A percentile compares a stretch with the other conserved stretches of the same genome.
Evolutionary conservation across 2,113 vertebrate species (phyloP).

Genomic region (Leucopsar rothschildi): DNA sequence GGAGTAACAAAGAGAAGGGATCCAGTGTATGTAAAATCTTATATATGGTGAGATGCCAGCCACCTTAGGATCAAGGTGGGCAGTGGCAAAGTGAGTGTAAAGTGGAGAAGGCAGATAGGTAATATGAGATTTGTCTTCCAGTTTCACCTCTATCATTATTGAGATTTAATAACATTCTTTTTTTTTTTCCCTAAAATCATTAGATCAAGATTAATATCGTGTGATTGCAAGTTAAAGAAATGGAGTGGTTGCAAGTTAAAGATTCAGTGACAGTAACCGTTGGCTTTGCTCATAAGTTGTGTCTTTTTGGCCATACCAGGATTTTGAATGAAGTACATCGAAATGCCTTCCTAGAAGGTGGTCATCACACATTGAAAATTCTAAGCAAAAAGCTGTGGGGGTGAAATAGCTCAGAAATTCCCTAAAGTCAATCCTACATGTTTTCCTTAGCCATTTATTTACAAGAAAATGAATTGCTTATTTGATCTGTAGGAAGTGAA

Average conservation of each 20-base stretch:
- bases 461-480: neutral
- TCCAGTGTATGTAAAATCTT: neutral
- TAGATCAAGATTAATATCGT: neutral
- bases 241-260: neutral
- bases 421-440: neutral
- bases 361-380: neutral
- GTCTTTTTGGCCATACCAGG: neutral
- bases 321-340: neutral
- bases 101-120: neutral
- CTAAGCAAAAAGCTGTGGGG: neutral
- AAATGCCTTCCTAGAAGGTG: neutral
- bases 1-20: neutral
- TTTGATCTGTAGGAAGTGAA: neutral
- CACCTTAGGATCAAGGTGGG: neutral
- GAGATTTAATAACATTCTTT: neutral
- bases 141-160: neutral
- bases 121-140: neutral
- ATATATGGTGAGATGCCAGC: neutral
- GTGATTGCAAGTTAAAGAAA: neutral
- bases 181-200: neutral
- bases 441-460: neutral
- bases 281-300: neutral
- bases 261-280: neutral
- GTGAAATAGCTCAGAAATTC: neutral
- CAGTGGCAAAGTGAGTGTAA: neutral